Percentiles rank a stretch among this genome's conserved stretches.
These are phyloP conservation scores for Protobothrops mucrosquamatus DNA, from an alignment of 2,113 vertebrate genomes.

Conservation along the genomic window DNA sequence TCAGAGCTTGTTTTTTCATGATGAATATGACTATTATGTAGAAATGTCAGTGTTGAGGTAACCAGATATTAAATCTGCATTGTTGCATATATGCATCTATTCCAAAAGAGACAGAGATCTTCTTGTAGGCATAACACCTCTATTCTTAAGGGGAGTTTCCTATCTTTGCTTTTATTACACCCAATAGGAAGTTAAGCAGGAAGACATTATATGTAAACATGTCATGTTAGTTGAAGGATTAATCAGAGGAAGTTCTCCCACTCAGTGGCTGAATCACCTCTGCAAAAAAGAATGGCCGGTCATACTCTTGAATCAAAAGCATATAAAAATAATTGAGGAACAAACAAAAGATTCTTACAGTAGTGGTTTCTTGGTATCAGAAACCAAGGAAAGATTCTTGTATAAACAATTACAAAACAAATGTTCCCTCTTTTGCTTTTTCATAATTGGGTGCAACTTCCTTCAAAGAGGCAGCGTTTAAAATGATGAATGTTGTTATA, in stretches of 20 bases:
- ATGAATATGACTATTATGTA: background rate
- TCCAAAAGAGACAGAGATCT: background rate
- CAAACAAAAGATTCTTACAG: conserved; percentile 33
- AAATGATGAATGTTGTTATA: conserved; percentile 15
- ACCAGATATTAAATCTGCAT: background rate
- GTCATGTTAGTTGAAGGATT: conserved; percentile 21
- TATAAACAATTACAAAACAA: conserved; percentile 32
- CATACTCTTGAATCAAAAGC: conserved; percentile 8
- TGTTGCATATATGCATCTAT: background rate
- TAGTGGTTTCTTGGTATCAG: conserved; percentile 34
- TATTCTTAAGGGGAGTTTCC: background rate
- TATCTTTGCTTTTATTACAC: conserved; percentile 3
- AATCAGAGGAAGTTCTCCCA: conserved; percentile 30
- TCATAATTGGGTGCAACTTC: background rate
- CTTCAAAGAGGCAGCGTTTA: conserved; percentile 19
- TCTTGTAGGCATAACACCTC: background rate
- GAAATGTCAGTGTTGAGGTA: background rate
- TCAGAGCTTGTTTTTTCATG: background rate
- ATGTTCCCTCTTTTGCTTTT: conserved; percentile 22
- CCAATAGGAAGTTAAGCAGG: conserved; percentile 30
- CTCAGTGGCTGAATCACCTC: conserved; percentile 16
- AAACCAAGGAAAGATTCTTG: conserved; percentile 16
- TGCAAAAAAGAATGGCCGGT: background rate
- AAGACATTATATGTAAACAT: conserved; percentile 27
- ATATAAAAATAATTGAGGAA: conserved; percentile 30